Evolutionary conservation across 2,797 vertebrate species (phyloP).

Genomic region (Gymnothorax reevesii): DNA sequence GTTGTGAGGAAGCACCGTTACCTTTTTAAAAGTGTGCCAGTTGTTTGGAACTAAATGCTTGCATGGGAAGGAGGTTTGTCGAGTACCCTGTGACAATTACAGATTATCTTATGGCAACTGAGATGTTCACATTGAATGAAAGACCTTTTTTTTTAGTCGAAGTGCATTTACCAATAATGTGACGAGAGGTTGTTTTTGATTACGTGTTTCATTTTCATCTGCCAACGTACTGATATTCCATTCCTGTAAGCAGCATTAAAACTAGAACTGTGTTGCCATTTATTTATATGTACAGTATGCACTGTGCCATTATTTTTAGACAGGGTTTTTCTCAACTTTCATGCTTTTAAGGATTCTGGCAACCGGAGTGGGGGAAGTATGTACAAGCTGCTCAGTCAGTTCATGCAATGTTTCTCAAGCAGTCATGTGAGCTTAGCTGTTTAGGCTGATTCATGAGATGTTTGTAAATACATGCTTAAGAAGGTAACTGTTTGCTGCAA

Average conservation of each 20-base stretch:
- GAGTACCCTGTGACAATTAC: neutral
- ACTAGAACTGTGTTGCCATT: neutral
- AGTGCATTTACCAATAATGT: neutral
- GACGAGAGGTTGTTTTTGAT: neutral
- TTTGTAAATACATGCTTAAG: neutral
- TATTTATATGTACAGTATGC: neutral
- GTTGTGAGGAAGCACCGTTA: neutral
- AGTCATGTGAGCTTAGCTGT: neutral
- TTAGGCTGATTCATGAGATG: neutral
- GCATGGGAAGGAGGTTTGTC: neutral
- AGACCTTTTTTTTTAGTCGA: neutral
- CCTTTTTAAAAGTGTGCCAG: neutral
- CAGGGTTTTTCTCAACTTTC: neutral
- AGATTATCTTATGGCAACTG: neutral
- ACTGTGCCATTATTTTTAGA: neutral
- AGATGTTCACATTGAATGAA: neutral
- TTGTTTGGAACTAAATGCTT: neutral
- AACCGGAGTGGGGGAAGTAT: neutral
- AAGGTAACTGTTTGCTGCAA: neutral
- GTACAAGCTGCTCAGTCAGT: neutral
- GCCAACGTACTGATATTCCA: neutral
- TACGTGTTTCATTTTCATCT: neutral
- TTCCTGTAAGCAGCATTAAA: neutral
- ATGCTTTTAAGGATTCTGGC: slow-evolving; percentile 11
- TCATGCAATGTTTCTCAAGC: neutral